Evolutionary conservation across 2,888 invertebrate genomes (phyloP).

Genomic region (Sinodicranocentrus sp.): DNA sequence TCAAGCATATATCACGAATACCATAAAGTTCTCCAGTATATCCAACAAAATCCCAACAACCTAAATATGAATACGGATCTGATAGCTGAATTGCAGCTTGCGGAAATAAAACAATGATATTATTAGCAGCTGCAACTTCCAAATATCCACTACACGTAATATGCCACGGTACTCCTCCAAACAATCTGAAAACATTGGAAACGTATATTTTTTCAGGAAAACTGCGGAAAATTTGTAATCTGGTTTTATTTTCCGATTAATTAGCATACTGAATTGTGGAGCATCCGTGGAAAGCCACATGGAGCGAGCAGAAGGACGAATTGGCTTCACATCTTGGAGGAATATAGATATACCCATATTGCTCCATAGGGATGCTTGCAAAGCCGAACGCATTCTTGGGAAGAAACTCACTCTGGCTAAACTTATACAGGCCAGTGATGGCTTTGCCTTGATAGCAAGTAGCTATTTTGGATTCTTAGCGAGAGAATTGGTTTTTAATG

Average conservation of each 20-base stretch:
- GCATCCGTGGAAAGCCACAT: conserved; percentile 74
- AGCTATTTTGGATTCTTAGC: conserved; percentile 70
- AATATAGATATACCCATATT: conserved; percentile 68
- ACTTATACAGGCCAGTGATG: conserved; percentile 71
- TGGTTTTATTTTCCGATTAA: background rate
- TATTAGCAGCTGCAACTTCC: conserved; percentile 75
- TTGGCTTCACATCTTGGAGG: conserved; percentile 71
- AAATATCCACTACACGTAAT: conserved; percentile 74
- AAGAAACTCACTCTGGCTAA: conserved; percentile 73
- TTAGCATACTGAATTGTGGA: conserved; percentile 71
- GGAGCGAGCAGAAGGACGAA: conserved; percentile 69
- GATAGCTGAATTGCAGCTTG: conserved; percentile 71
- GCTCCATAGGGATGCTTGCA: conserved; percentile 70
- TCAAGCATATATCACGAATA: conserved; percentile 13
- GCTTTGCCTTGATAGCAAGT: conserved; percentile 69
- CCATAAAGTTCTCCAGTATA: conserved; percentile 72
- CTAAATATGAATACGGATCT: conserved; percentile 73
- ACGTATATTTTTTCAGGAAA: background rate
- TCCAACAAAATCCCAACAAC: conserved; percentile 76
- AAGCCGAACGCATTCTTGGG: conserved; percentile 70
- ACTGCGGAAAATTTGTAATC: background rate
- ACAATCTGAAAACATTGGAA: conserved; percentile 58
- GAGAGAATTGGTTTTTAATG: background rate
- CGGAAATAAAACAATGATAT: conserved; percentile 72
- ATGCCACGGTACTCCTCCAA: conserved; percentile 72